Percentiles rank a stretch among this genome's conserved stretches.
Evolutionary conservation across 2,888 invertebrate genomes (phyloP).

Genomic region (Caenorhabditis imperialis): DNA sequence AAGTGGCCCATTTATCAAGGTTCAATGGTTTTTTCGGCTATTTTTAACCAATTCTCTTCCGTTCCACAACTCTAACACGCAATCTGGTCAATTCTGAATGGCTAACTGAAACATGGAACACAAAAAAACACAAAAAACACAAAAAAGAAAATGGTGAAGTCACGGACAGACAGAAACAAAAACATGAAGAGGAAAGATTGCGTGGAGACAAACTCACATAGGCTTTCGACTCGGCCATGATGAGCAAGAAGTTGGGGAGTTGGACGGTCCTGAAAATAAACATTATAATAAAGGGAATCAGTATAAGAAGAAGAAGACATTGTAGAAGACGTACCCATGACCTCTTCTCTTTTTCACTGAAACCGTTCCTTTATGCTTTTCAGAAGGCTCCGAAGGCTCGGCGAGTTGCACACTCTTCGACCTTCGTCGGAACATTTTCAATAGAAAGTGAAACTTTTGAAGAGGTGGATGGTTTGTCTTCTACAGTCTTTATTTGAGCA

Average conservation of each 20-base stretch:
- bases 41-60: too few relatives aligned
- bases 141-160: too few relatives aligned
- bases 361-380: constrained; percentile 4
- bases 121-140: too few relatives aligned
- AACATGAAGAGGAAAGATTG: background rate
- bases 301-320: background rate
- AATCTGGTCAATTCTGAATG: too few relatives aligned
- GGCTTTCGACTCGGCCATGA: constrained; percentile 48
- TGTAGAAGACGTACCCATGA: constrained; percentile 19
- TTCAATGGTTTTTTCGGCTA: too few relatives aligned
- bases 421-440: constrained; percentile 27
- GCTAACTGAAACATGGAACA: too few relatives aligned
- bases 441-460: background rate
- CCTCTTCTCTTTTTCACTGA: constrained; percentile 22
- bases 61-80: too few relatives aligned
- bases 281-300: too few relatives aligned
- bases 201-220: constrained; percentile 25
- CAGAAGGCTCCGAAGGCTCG: too few relatives aligned
- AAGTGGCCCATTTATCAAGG: too few relatives aligned
- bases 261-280: constrained; percentile 7
- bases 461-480: background rate
- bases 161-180: background rate
- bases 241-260: constrained; percentile 30
- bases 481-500: too few relatives aligned
- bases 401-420: constrained; percentile 27